Evolutionary conservation across 2,113 vertebrate species (phyloP).

Genomic region (Acanthisitta chloris): DNA sequence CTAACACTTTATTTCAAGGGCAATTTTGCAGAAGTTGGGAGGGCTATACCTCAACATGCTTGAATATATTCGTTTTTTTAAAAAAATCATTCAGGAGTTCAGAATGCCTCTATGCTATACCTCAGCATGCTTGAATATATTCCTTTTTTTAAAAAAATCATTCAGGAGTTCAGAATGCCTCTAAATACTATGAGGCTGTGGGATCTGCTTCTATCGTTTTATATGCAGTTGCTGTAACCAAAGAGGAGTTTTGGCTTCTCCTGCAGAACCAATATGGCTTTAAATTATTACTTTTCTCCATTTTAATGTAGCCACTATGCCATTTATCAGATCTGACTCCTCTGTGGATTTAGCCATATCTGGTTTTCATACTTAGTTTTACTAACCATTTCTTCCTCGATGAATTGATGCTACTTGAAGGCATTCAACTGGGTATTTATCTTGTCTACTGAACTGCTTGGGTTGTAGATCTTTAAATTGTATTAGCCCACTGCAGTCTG

Average conservation of each 20-base stretch:
- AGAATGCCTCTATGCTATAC: neutral
- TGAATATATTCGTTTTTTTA: neutral
- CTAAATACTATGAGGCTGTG: neutral
- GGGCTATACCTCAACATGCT: neutral
- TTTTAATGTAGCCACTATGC: neutral
- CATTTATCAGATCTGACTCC: neutral
- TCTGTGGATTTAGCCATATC: neutral
- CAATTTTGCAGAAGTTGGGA: neutral
- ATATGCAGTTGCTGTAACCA: neutral
- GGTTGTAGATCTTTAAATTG: neutral
- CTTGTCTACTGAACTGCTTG: neutral
- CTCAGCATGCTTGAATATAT: neutral
- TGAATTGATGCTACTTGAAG: neutral
- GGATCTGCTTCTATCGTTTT: neutral
- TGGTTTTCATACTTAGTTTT: neutral
- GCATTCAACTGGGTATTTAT: neutral
- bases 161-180: neutral
- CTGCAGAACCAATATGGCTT: neutral
- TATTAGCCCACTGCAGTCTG: neutral
- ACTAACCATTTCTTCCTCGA: neutral
- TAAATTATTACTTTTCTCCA: neutral
- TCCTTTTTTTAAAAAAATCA: neutral
- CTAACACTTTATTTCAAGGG: neutral
- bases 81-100: neutral
- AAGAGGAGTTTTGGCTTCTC: neutral